phyloP scores from a whole-genome alignment of 2,113 vertebrate genomes.

The Hepsetus odoe region DNA sequence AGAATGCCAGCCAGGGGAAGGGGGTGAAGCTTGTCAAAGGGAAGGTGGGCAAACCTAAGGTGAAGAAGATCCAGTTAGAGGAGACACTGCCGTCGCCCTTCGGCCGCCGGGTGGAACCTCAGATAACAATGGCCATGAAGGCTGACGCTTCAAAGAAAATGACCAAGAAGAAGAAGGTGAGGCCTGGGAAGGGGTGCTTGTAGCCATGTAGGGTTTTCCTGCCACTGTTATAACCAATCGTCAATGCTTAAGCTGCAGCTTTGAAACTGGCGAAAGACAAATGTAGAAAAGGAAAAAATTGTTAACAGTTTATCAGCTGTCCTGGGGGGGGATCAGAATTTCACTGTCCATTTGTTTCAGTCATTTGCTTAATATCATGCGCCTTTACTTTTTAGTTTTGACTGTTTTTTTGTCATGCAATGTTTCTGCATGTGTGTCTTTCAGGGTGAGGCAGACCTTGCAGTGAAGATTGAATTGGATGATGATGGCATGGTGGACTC shows the following conservation, averaged over 20 bases:
- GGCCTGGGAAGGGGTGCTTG: neutral
- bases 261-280: no score
- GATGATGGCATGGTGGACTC: slow-evolving; percentile 73
- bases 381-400: no score
- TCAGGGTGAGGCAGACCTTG: slow-evolving; percentile 84
- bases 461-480: slow-evolving; percentile 90
- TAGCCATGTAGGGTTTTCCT: no score
- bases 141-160: slow-evolving; percentile 91
- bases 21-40: slow-evolving; percentile 90
- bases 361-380: no score
- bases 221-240: no score
- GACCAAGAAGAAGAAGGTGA: slow-evolving; percentile 93
- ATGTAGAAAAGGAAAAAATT: no score
- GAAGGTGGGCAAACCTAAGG: slow-evolving; percentile 97
- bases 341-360: no score
- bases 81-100: slow-evolving; percentile 93
- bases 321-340: no score
- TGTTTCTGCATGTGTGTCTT: slow-evolving; percentile 50
- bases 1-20: slow-evolving; percentile 82
- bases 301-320: no score
- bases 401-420: no score
- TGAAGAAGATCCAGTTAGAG: slow-evolving; percentile 91
- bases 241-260: no score
- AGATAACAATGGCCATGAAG: slow-evolving; percentile 86
- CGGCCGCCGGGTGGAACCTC: slow-evolving; percentile 90